Evolutionary conservation across 2,113 vertebrate species (phyloP).

Genomic region (Jacana jacana): DNA sequence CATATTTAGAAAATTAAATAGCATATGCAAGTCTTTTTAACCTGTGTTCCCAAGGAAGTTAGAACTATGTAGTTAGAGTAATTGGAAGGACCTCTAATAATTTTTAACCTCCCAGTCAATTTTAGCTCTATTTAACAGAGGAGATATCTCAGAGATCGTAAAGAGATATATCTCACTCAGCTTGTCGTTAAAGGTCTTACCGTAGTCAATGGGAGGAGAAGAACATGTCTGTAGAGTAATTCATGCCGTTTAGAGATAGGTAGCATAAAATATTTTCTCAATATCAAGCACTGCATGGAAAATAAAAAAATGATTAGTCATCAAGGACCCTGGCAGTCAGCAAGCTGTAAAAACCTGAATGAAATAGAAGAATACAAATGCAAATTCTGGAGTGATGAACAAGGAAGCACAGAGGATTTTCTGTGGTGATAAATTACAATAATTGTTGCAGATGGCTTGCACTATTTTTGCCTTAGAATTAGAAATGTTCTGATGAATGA

Average conservation of each 20-base stretch:
- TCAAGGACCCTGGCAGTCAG: not conserved
- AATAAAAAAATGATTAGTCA: not conserved
- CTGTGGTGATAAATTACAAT: not conserved
- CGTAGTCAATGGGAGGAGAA: not conserved
- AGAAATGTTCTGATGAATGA: not conserved
- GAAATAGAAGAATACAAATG: constrained; percentile 22
- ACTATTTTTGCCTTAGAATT: not conserved
- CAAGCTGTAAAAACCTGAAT: constrained; percentile 27
- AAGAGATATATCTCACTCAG: not conserved
- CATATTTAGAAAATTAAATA: not conserved
- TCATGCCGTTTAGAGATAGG: not conserved
- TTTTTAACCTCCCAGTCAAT: not conserved
- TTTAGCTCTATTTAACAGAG: not conserved
- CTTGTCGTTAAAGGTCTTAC: not conserved
- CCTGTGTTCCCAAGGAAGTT: not conserved
- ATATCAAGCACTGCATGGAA: not conserved
- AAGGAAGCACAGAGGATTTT: constrained; percentile 30
- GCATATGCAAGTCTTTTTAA: not conserved
- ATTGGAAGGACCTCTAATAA: not conserved
- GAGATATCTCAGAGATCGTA: not conserved
- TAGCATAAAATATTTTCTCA: not conserved
- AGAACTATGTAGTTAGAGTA: not conserved
- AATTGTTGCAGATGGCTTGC: constrained; percentile 37
- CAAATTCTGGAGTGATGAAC: constrained; percentile 12
- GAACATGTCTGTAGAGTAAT: not conserved